Base-by-base conservation (phyloP, 2,888 invertebrate genomes). In the Himalopsyche anomala region DNA sequence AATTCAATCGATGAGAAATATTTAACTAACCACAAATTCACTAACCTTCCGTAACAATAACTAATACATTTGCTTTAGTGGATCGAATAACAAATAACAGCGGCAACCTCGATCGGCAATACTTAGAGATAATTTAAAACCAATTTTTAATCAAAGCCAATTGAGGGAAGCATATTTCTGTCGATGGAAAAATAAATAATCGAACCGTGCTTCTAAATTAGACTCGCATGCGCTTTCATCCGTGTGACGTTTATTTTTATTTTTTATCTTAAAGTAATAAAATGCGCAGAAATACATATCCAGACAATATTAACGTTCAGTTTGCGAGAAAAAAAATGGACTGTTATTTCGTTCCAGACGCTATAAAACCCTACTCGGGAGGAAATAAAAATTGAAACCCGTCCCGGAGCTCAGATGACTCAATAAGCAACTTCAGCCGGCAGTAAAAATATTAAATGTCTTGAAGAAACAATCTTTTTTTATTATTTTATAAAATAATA, bases 141-240 rank as follows among this genome's bases (percentile, higher is more conserved):
- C 40, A 80, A 40, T 40, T 40, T 28, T 80, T n/a, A 19, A 80
- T 80, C 80, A 80, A 42, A 80, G 40, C 38, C 80, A 80, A 80
- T 80, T 80, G 38, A 80, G 40, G 9, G n/a, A 36, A 62, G 62
- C 28, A 28, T 19, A 19, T 62, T 28, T 19, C 6, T 51, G 56
- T 5, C 62, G 19, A 62, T 62, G 62, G n/a, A 6, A 62, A 62
- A 62, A 56, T 56, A 56, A 62, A 62, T 28, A 4, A 19, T 62
- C 62, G 19, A 62, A 62, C 19, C 6, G 56, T 56, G 28, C 19
- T 15, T 9, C 62, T 9, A 11, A 28, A 19, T 62, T 19, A 62
- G 19, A 28, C 19, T 28, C 6, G 8, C 19, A 6, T 28, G 19
- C 11, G 62, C 62, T 62, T 62, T 62, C 11, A 6, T 62, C 9